Evolutionary conservation across 1,140 invertebrate species (phyloP), one percentile per base, ranked within the genome.

Genomic region (Drosophila pseudoobscura): DNA sequence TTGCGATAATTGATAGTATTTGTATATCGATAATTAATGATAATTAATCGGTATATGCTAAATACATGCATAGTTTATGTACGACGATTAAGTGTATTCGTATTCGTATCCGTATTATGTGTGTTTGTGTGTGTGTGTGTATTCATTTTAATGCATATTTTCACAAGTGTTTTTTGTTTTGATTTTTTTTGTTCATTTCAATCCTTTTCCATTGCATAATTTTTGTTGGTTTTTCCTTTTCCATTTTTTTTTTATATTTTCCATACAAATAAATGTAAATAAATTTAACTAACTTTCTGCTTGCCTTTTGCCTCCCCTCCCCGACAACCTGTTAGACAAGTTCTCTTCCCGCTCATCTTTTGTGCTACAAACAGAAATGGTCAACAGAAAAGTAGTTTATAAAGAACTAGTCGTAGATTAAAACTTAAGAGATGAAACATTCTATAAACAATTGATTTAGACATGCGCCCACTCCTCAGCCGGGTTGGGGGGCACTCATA

Each of bases 251-350:
- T 63, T 58, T 59, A 4, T 39, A 82, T 88, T 78, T 75, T 69
- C 52, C 41, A 87, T 88, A 75, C 55, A 87, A 78, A 78, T 80
- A 87, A 87, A 87, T 88, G 75, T 87, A 82, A 85, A 65, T 82
- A 87, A 87, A 87, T 87, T 87, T 82, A 87, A 87, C 82, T 87
- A 87, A 88, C 69, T 65, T 54, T 72, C 66, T 29, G 73, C 63
- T 56, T 73, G 61, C 59, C 20, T 20, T 20, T 20, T 20, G 20
- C 20, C 20, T 20, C 20, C 20, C 20, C 20, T 20, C 17, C 17
- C 60, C 35, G 73, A 79, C 60, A 58, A 82, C 83, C 87, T 82
- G 75, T 88, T 85, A 82, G 59, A 85, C 78, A 85, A 87, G 73
- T 87, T 63, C 65, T 64, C 43, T 8, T 68, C 35, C 11, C 35